Percentiles rank a stretch among this genome's conserved stretches.
These are phyloP conservation scores for Harpagifer antarcticus DNA, from an alignment of 2,797 vertebrate species.

Conservation along the genomic window DNA sequence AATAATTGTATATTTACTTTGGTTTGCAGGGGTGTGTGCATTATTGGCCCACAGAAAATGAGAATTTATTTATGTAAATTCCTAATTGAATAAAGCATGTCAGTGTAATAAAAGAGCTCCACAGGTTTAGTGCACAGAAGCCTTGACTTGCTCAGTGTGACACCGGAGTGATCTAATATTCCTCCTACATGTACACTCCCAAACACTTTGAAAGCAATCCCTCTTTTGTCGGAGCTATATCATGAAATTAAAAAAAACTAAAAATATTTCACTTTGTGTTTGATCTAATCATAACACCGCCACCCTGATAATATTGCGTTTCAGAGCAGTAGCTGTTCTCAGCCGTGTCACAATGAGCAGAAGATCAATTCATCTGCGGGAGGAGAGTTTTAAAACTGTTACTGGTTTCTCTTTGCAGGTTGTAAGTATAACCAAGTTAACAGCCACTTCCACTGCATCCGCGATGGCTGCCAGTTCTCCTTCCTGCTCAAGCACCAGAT, in stretches of 20 bases:
- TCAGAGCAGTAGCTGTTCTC: slow-evolving; percentile 32
- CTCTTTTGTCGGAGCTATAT: slow-evolving; percentile 75
- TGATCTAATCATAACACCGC: slow-evolving; percentile 66
- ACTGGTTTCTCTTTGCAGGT: slow-evolving; percentile 80
- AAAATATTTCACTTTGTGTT: slow-evolving; percentile 70
- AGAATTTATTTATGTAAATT: slow-evolving; percentile 92
- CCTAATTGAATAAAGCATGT: slow-evolving; percentile 90
- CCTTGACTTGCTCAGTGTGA: slow-evolving; percentile 85
- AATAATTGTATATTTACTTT: slow-evolving; percentile 91
- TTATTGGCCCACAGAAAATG: slow-evolving; percentile 88
- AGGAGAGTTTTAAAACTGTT: slow-evolving; percentile 39
- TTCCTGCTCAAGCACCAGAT: slow-evolving; percentile 99
- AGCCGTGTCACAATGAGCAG: slow-evolving; percentile 35
- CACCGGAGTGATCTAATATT: slow-evolving; percentile 85
- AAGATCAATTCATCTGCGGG: slow-evolving; percentile 50
- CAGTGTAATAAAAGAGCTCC: slow-evolving; percentile 90
- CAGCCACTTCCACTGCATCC: slow-evolving; percentile 99
- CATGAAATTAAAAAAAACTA: slow-evolving; percentile 67
- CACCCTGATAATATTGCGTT: slow-evolving; percentile 50
- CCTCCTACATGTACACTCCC: slow-evolving; percentile 79
- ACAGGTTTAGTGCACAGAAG: slow-evolving; percentile 88
- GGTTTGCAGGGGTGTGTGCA: slow-evolving; percentile 88
- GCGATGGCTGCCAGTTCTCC: slow-evolving; percentile 99
- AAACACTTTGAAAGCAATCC: slow-evolving; percentile 78
- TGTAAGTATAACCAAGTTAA: slow-evolving; percentile 99